Base-by-base conservation (phyloP, 2,797 vertebrate species). In the Thaleichthys pacificus region DNA sequence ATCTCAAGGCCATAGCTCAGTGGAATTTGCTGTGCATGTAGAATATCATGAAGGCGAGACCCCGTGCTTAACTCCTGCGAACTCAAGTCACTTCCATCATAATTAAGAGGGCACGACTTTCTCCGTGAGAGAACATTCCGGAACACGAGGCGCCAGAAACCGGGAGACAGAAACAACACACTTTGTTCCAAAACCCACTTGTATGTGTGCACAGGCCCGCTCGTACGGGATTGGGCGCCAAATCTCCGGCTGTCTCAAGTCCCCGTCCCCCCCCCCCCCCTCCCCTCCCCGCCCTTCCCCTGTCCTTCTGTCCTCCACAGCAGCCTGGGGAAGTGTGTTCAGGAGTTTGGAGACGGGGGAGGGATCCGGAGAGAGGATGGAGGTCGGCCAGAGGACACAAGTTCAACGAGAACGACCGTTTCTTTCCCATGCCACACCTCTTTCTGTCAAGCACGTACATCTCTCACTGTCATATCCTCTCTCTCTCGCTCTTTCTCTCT, bases 191-290 rank as follows among this genome's bases (percentile, higher is more conserved):
- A 35, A 35, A 35, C 32, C 32, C 32, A 35, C 32, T 35, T 1
- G 32, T 8, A 8, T 51, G 17, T 51, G 49, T 15, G 12, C 49
- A 49, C 17, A 14, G 49, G 11, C 11, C 12, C 17, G 14, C 2
- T 49, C 47, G 2, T 1, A 49, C 12, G 51, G 24, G 14, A 51
- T 51, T 9, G 4, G 56, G 51, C 51, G 51, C 26, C 49, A 56
- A 56, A 67, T 51, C 66, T 30, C 49, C 49, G 54, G 21, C 66
- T 56, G 49, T 47, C 12, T 51, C 49, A 51, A 51, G 12, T 51
- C 12, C 7, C 49, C 47, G 14, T 14, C 49, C 49, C 17, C 49
- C 4, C 49, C 4, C 49, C 12, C 1, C 1, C 49, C 49, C 49
- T 1, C 12, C 47, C 47, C 47, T 17, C 47, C 49, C 47, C 61